Conservation (phyloP, 2,797 vertebrate species). For the Hydrocynus forskahlii region DNA sequence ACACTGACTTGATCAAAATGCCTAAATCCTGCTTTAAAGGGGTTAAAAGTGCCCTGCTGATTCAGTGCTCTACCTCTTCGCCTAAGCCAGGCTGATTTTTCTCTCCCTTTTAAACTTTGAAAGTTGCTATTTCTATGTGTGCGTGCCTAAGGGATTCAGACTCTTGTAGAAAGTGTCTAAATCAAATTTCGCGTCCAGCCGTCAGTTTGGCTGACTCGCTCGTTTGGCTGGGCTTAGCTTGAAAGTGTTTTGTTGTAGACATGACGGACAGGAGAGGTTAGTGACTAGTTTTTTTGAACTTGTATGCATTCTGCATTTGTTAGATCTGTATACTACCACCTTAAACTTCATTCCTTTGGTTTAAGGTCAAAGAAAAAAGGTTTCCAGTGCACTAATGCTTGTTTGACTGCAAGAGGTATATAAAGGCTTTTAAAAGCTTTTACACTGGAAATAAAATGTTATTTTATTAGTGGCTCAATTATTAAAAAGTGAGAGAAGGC, state of each 20-base stretch:
- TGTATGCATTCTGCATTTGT: no score
- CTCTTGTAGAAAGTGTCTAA: slow-evolving; percentile 3
- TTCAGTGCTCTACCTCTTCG: neutral
- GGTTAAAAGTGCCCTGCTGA: slow-evolving; percentile 36
- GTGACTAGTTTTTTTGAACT: neutral
- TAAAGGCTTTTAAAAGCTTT: no score
- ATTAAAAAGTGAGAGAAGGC: no score
- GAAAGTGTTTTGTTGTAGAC: slow-evolving; percentile 29
- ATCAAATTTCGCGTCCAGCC: neutral
- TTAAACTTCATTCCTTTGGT: no score
- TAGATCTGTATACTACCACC: no score
- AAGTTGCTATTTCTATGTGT: slow-evolving; percentile 20
- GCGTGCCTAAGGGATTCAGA: neutral
- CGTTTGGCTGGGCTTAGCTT: slow-evolving; percentile 39
- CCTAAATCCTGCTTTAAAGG: neutral
- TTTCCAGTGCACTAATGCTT: no score
- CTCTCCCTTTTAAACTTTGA: slow-evolving; percentile 18
- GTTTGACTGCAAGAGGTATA: no score
- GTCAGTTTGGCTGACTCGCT: slow-evolving; percentile 37
- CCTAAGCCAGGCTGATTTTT: neutral
- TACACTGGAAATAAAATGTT: no score
- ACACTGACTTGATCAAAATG: no score
- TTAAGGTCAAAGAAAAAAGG: no score
- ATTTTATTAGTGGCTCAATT: no score
- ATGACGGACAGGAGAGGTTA: neutral